Base-by-base conservation (phyloP, 35 echinoderm and acorn worm species). In the Heliocidaris erythrogramma region DNA sequence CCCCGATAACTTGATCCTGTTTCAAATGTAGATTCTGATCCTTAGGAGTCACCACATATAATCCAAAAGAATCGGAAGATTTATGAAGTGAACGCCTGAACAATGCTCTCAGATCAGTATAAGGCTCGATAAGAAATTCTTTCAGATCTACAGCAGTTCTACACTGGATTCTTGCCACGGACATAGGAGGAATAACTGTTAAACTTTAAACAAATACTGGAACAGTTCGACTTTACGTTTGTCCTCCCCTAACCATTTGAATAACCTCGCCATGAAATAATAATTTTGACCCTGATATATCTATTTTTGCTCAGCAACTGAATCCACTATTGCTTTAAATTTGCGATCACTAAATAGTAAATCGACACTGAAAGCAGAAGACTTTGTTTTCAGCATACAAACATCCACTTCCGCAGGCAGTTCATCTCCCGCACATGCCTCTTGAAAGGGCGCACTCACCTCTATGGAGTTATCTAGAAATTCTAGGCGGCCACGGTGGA, bases 231-330 rank as follows among this genome's bases (percentile, higher is more conserved):
- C 13, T 6, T 24, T 69, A 5, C 61, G 18, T 5, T 7, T 24
- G 16, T 16, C 27, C 48, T 7, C 89, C 94, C 9, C 49, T 52
- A 8, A 35, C 42, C 90, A 97, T 60, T 18, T 56, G 32, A 11
- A 97, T 84, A 13, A 32, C 71, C 17, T 85, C 49, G 21, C 52
- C 85, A 12, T 87, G 48, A 13, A 96, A n/a, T 6, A n/a, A n/a
- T n/a, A n/a, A n/a, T n/a, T n/a, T n/a, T n/a, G n/a, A n/a, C n/a
- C n/a, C n/a, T n/a, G n/a, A 32, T 49, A 31, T 0, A 69, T 69
- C 61, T 16, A 69, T 69, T 16, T 69, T 69, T 24, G 61, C 61
- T 95, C 94, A 5, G 85, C 94, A 47, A 85, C 94, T 56, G 48
- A 92, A 31, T 95, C 94, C 5, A 95, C n/a, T 2, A 95, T 48